Percentiles rank a stretch among this genome's conserved stretches.
phyloP scores from a whole-genome alignment of 2,888 invertebrate species.

The Nomada goodeniana region DNA sequence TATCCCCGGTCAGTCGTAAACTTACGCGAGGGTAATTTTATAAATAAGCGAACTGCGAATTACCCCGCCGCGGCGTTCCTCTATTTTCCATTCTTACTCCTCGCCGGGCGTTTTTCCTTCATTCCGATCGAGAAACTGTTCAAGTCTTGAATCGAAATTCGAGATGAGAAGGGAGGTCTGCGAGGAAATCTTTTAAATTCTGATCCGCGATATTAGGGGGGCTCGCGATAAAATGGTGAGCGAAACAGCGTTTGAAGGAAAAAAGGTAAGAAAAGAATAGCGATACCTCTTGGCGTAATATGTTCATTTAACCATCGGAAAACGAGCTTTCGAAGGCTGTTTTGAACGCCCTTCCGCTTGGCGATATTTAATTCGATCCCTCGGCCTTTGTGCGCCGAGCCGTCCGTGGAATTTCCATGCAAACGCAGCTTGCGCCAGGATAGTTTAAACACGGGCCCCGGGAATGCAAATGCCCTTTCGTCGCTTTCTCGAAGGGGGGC shows the following conservation, averaged over 20 bases:
- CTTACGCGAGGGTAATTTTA: neutral
- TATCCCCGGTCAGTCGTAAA: neutral
- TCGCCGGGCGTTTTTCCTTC: neutral
- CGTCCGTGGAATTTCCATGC: slow-evolving; percentile 41
- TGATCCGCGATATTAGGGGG: too few relatives aligned
- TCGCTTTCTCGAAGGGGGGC: neutral
- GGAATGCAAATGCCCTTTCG: slow-evolving; percentile 27
- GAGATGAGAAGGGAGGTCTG: too few relatives aligned
- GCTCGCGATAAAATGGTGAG: neutral
- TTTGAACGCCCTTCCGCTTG: neutral
- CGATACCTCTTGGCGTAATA: neutral
- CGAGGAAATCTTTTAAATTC: too few relatives aligned
- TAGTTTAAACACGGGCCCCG: slow-evolving; percentile 21
- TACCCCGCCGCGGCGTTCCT: neutral
- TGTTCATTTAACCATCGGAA: slow-evolving; percentile 17
- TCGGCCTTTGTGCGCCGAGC: slow-evolving; percentile 25
- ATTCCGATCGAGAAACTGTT: too few relatives aligned
- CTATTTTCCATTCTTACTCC: neutral
- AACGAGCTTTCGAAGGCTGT: slow-evolving; percentile 2
- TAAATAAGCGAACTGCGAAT: slow-evolving; percentile 13
- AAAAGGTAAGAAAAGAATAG: too few relatives aligned
- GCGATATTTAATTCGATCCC: slow-evolving; percentile 34
- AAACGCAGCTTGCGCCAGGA: slow-evolving; percentile 20
- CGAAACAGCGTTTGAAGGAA: neutral
- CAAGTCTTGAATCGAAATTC: too few relatives aligned